These are phyloP conservation scores for Diarsia mendica DNA, from an alignment of 2,888 invertebrate genomes.

Conservation along the genomic window DNA sequence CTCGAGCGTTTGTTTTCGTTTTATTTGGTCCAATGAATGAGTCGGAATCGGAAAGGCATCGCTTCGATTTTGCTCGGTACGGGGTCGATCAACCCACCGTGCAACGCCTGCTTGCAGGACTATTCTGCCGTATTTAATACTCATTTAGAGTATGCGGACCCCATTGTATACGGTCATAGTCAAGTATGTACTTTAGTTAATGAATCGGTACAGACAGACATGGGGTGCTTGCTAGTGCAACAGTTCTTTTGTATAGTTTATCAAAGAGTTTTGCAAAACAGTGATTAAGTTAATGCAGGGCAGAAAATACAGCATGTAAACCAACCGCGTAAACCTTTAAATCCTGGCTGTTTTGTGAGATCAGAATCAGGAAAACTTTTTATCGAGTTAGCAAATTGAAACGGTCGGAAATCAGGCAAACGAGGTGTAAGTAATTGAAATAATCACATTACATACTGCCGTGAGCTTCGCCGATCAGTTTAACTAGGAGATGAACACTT, in stretches of 20 bases:
- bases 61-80: conserved; percentile 61
- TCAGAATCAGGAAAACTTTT: conserved; percentile 31
- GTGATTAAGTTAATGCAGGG: background rate
- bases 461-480: conserved; percentile 33
- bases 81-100: conserved; percentile 71
- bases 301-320: background rate
- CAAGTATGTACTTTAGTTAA: conserved; percentile 35
- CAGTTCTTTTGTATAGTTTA: conserved; percentile 34
- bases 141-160: conserved; percentile 36
- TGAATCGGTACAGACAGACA: conserved; percentile 27
- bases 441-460: conserved; percentile 46
- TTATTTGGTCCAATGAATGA: conserved; percentile 67
- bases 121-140: conserved; percentile 58
- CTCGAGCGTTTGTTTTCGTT: conserved; percentile 50
- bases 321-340: too few species aligned
- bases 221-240: background rate
- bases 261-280: conserved; percentile 18
- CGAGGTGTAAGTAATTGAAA: conserved; percentile 49
- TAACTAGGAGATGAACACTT: conserved; percentile 27
- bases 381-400: conserved; percentile 35
- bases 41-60: conserved; percentile 66
- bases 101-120: conserved; percentile 53
- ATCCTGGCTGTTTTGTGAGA: background rate
- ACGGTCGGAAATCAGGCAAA: conserved; percentile 40
- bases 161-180: conserved; percentile 23